Percentiles rank a stretch among this genome's conserved stretches.
Evolutionary conservation across 2,113 vertebrate genomes (phyloP).

Genomic region (Apeltes quadracus): DNA sequence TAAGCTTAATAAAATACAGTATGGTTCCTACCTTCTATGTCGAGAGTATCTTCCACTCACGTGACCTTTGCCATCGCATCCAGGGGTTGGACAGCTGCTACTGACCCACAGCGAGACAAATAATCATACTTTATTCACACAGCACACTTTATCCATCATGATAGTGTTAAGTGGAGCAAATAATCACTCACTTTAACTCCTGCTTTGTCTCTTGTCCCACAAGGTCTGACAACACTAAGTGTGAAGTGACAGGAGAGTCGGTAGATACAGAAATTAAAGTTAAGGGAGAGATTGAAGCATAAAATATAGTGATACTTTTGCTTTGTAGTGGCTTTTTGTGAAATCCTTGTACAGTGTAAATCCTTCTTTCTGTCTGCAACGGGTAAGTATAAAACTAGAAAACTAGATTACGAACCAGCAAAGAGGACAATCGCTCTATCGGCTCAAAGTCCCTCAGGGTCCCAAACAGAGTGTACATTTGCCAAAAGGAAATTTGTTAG

Average conservation of each 20-base stretch:
- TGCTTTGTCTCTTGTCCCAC: conserved; percentile 91
- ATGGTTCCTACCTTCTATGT: conserved; percentile 87
- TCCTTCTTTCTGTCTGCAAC: background rate
- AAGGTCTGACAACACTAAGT: conserved; percentile 82
- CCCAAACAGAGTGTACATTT: background rate
- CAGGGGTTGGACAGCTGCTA: conserved; percentile 93
- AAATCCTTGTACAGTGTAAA: background rate
- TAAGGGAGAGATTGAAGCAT: background rate
- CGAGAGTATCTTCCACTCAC: conserved; percentile 93
- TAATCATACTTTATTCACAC: background rate
- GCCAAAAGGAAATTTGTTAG: background rate
- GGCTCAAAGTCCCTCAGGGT: background rate
- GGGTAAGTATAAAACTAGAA: background rate
- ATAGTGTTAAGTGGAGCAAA: background rate
- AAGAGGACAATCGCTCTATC: background rate
- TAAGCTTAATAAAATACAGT: background rate
- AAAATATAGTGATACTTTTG: background rate
- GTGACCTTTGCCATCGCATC: conserved; percentile 94
- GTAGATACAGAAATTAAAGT: background rate
- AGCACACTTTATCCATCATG: background rate
- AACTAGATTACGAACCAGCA: background rate
- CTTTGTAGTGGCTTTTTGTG: background rate
- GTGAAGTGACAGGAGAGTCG: conserved; percentile 20
- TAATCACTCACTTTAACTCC: conserved; percentile 84
- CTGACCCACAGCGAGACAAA: conserved; percentile 38